Base-by-base conservation (phyloP, 2,888 invertebrate genomes). In the Spisula solida region DNA sequence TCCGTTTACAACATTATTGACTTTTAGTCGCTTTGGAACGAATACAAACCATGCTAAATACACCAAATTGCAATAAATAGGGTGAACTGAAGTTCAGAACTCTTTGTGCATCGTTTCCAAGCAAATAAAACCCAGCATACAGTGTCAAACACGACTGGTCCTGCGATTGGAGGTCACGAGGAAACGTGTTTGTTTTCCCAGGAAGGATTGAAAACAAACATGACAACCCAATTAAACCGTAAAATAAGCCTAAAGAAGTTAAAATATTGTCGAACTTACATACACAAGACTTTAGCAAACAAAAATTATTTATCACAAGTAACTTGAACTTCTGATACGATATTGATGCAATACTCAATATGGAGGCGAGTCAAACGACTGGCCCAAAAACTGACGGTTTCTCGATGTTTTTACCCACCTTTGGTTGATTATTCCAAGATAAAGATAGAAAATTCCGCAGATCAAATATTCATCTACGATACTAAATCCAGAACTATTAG, bases 261-360 rank as follows among this genome's bases (percentile, higher is more conserved):
- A 34, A 48, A 80, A 80, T 80, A 48, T 29, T 47, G 16, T 6
- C 25, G 1, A 48, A 80, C 25, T 80, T 47, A 47, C 12, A 1
- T 25, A 25, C 25, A 25, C 18, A 80, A 29, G 48, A 80, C 25
- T 25, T 47, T 18, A 78, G 48, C 25, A 8, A 47, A 80, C 18
- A 51, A 29, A 48, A 48, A 80, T 18, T 41, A 78, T 47, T 16
- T 34, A 48, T 34, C n/a, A 1, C 48, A 4, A n/a, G 12, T 47
- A 34, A 47, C 48, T 47, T 12, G 51, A 51, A 78, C 84, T 41
- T 41, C 31, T 41, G 41, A 55, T 31, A 78, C 29, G 82, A 56
- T n/a, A n/a, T 92, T 92, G 92, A 92, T 90, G 92, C 90, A 92
- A 92, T 88, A 82, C 81, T 88, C 92, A 92, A 92, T 92, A 92